Evolutionary conservation across 2,797 vertebrate species (phyloP).

Genomic region (Anabas testudineus): DNA sequence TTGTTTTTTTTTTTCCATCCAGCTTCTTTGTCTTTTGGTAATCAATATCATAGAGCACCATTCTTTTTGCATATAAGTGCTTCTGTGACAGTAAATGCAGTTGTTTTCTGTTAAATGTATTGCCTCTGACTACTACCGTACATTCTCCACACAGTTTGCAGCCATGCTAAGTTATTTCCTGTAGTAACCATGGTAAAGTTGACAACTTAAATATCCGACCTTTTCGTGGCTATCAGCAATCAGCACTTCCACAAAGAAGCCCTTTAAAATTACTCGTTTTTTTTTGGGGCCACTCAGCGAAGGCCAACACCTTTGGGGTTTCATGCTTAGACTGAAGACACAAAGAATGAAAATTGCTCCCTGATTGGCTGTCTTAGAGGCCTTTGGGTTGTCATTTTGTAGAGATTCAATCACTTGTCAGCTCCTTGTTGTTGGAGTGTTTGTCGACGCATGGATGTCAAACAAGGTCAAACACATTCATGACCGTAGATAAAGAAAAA

Average conservation of each 20-base stretch:
- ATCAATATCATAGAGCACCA: too few relatives aligned
- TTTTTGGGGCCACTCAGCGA: neutral
- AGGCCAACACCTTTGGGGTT: slow-evolving; percentile 11
- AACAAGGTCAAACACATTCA: neutral
- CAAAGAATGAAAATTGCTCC: slow-evolving; percentile 10
- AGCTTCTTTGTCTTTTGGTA: too few relatives aligned
- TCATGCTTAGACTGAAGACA: slow-evolving; percentile 19
- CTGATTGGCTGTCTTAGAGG: slow-evolving; percentile 13
- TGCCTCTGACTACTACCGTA: neutral
- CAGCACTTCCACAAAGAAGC: slow-evolving; percentile 17
- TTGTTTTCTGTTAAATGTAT: neutral
- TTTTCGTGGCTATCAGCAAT: slow-evolving; percentile 21
- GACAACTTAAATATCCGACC: slow-evolving; percentile 4
- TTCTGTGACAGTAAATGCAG: neutral
- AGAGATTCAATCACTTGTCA: slow-evolving; percentile 30
- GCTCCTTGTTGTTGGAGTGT: neutral
- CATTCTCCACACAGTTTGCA: neutral
- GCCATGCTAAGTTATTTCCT: neutral
- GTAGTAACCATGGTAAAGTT: slow-evolving; percentile 9
- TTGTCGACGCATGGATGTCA: neutral
- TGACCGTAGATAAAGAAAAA: neutral
- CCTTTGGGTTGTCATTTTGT: neutral
- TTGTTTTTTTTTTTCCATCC: too few relatives aligned
- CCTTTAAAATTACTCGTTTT: slow-evolving; percentile 19
- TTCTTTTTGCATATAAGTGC: too few relatives aligned